These are phyloP conservation scores for Dolichopus griseipennis DNA, from an alignment of 2,888 invertebrate species.

Conservation along the genomic window DNA sequence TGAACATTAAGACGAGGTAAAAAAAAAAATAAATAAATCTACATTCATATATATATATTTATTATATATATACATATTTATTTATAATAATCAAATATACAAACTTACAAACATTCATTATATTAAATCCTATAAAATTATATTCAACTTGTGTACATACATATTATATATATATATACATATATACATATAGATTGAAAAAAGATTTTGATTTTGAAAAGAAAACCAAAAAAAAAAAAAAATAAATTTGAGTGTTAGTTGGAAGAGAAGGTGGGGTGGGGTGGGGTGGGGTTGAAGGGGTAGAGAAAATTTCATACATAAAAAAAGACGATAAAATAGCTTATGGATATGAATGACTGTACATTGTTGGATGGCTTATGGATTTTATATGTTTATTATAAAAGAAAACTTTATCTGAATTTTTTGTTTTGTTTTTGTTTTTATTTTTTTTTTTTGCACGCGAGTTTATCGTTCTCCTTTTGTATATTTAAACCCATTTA, in stretches of 20 bases:
- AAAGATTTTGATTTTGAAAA: neutral
- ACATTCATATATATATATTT: neutral
- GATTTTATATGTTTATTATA: neutral
- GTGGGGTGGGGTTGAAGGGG: neutral
- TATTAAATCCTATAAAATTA: too few relatives aligned
- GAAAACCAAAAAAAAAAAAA: too few relatives aligned
- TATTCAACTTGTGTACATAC: too few relatives aligned
- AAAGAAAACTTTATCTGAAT: too few relatives aligned
- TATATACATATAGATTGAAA: too few relatives aligned
- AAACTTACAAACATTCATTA: too few relatives aligned
- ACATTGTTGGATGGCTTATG: slow-evolving; percentile 1
- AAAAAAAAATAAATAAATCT: neutral
- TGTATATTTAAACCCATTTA: neutral
- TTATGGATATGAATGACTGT: slow-evolving; percentile 4
- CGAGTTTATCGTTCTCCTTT: neutral
- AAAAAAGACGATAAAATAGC: neutral
- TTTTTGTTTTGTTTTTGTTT: neutral
- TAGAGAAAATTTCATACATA: neutral
- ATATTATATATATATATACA: neutral
- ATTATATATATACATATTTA: neutral
- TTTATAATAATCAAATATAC: too few relatives aligned
- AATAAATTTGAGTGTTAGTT: neutral
- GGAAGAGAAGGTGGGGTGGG: neutral
- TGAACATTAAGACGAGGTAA: slow-evolving; percentile 1
- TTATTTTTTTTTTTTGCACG: neutral